Percentiles rank a stretch among this genome's conserved stretches.
These are phyloP conservation scores for Miltochrista miniata DNA, from an alignment of 2,888 invertebrate species.

Conservation along the genomic window DNA sequence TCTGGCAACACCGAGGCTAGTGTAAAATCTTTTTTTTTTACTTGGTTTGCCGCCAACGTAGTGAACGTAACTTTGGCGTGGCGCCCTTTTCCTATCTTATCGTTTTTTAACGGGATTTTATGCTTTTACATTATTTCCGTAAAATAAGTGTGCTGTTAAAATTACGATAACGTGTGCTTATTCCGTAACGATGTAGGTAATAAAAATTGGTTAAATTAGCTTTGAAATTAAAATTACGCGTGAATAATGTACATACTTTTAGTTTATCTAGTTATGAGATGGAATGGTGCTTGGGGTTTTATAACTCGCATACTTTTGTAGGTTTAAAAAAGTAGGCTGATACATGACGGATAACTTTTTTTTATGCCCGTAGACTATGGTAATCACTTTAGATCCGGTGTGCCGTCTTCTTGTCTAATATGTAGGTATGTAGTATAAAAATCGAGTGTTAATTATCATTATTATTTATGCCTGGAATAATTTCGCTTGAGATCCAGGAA, in stretches of 20 bases:
- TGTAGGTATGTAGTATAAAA: too few species aligned
- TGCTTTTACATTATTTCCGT: constrained; percentile 12
- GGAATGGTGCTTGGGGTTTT: constrained; percentile 8
- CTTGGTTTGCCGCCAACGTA: background rate
- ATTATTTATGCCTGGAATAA: too few species aligned
- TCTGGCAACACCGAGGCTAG: constrained; percentile 32
- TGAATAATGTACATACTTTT: constrained; percentile 12
- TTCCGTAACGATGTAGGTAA: constrained; percentile 7
- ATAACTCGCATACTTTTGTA: too few species aligned
- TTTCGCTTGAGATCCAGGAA: too few species aligned
- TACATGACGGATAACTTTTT: too few species aligned
- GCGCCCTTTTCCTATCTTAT: constrained; percentile 27
- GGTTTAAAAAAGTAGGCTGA: too few species aligned
- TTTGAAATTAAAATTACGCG: constrained; percentile 10
- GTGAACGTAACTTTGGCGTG: constrained; percentile 12
- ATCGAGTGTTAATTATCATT: too few species aligned
- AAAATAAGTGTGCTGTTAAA: constrained; percentile 10
- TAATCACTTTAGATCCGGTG: too few species aligned
- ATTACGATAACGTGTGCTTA: constrained; percentile 15
- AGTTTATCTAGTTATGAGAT: constrained; percentile 6
- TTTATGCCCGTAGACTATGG: too few species aligned
- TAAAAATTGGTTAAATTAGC: constrained; percentile 11
- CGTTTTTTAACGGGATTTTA: constrained; percentile 21
- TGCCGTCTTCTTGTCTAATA: too few species aligned
- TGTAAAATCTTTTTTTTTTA: background rate